phyloP scores from a whole-genome alignment of 2,113 vertebrate genomes.

The Carlito syrichta region DNA sequence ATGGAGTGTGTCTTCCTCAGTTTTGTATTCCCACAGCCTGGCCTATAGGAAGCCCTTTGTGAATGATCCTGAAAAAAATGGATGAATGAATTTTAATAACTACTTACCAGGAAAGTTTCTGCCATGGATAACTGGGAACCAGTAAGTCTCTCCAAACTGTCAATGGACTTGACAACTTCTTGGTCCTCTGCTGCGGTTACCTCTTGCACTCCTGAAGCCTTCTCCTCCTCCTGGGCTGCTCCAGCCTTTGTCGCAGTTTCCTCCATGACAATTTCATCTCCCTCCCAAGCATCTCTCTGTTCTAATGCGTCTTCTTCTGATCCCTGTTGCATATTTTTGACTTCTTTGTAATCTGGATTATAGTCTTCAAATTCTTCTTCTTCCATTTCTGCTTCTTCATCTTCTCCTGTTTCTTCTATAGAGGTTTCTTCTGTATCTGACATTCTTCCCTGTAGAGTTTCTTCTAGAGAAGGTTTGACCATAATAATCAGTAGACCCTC shows the following conservation, averaged over 20 bases:
- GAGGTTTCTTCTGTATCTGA: constrained; percentile 28
- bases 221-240: neutral
- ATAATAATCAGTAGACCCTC: neutral
- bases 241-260: neutral
- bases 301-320: neutral
- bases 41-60: neutral
- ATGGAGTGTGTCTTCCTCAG: neutral
- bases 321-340: neutral
- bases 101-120: constrained; percentile 35
- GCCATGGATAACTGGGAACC: neutral
- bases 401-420: neutral
- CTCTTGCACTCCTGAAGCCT: neutral
- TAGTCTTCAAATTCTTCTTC: neutral
- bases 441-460: constrained; percentile 38
- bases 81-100: neutral
- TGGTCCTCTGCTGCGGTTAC: neutral
- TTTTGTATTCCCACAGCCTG: neutral
- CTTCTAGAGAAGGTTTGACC: constrained; percentile 25
- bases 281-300: neutral
- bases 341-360: neutral
- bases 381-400: neutral
- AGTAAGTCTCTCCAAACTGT: neutral
- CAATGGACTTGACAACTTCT: fast-evolving
- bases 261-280: neutral
- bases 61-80: neutral